phyloP scores from a whole-genome alignment of 1,140 invertebrate genomes.

The Chrysoperla carnea region DNA sequence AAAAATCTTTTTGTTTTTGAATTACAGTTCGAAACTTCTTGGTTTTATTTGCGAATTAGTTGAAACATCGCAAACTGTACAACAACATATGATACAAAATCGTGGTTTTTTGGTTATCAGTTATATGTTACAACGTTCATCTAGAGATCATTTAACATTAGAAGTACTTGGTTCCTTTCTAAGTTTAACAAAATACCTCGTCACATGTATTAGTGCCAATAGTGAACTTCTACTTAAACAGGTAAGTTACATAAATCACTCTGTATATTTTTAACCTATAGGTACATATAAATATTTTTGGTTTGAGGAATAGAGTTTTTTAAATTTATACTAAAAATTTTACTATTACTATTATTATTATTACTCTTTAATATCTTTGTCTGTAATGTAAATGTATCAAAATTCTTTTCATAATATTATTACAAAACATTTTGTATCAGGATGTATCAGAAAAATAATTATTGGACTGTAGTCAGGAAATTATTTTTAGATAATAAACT shows the following conservation, averaged over 20 bases:
- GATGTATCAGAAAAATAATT: too few species aligned
- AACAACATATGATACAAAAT: slow-evolving; percentile 98
- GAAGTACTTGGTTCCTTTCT: slow-evolving; percentile 87
- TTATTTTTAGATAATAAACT: too few species aligned
- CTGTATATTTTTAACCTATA: too few species aligned
- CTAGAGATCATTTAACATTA: slow-evolving; percentile 81
- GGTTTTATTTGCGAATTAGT: slow-evolving; percentile 95
- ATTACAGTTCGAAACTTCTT: slow-evolving; percentile 82
- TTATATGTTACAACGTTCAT: slow-evolving; percentile 87
- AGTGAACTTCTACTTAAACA: slow-evolving; percentile 90
- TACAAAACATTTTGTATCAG: too few species aligned
- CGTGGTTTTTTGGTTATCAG: slow-evolving; percentile 96
- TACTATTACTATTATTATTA: too few species aligned
- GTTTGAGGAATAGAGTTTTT: too few species aligned
- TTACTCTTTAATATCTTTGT: too few species aligned
- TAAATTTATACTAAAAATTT: too few species aligned
- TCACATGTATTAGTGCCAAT: slow-evolving; percentile 82
- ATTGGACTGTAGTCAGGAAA: too few species aligned
- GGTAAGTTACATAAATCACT: slow-evolving; percentile 31
- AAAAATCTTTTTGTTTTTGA: neutral
- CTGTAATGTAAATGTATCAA: too few species aligned
- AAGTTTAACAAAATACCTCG: slow-evolving; percentile 89
- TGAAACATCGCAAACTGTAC: slow-evolving; percentile 89
- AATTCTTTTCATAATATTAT: too few species aligned
- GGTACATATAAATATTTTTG: too few species aligned